Evolutionary conservation across 2,113 vertebrate species (phyloP), one percentile per base, ranked within the genome.

Genomic region (Burhinus oedicnemus): DNA sequence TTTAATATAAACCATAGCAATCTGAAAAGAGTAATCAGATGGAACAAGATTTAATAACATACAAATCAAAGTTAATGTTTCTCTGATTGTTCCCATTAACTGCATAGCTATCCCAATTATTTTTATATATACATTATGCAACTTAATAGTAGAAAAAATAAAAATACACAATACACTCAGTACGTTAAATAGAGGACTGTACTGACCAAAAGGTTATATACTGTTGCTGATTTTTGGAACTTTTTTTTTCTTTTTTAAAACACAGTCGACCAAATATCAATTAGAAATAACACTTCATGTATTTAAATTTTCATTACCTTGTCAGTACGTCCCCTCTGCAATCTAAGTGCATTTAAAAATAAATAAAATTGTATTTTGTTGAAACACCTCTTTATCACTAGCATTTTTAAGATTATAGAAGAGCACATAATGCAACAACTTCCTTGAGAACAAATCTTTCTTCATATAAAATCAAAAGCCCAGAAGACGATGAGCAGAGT

Each of bases 1-100:
- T 91, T 77, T 93, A 97, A 93, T 82, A 86, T 87, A 81, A 97
- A 97, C 44, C 70, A 93, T 69, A 92, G 26, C 93, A 95, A 87
- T 82, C 23, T 94, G 80, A 96, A 93, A 79, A 58, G 57, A 88
- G 49, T 76, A 96, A 88, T 96, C 80, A 91, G 32, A 44, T 94
- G 51, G 76, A 97, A 96, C 74, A 96, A 58, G 84, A 94, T 68
- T 93, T 95, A 93, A 95, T 76, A 94, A 82, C 57, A 79, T 86
- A 84, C 69, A 96, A 97, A 87, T 77, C 21, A 77, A 81, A 95
- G 65, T 84, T 89, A 96, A 82, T 89, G 71, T 72, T 94, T 82
- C 64, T 91, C 80, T 85, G 62, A 90, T 68, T 94, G 61, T 58
- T 96, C 95, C 47, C 84, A 93, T 83, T 64, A 96, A 93, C 68